Evolutionary conservation across 2,888 invertebrate genomes (phyloP), one percentile per base, ranked within the genome.

Genomic region (Plebejus melissa): DNA sequence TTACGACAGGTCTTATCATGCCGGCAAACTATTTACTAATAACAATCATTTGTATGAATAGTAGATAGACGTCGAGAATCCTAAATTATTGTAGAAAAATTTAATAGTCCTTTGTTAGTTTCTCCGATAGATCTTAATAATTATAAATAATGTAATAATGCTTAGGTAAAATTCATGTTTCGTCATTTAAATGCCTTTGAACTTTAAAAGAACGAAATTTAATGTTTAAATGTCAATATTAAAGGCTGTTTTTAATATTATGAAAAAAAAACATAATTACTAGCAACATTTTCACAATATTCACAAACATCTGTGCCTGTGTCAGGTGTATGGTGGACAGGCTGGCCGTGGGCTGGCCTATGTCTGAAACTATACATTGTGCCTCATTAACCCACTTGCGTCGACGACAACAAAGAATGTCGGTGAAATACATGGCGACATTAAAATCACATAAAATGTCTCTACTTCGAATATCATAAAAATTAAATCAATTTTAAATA

Each of bases 361-460:
- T 22, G 22, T 22, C 22, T 22, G 22, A 22, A 22, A 22, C 22
- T 22, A 6, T 69, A 69, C 69, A 70, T 70, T 41, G 13, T 38
- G 46, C 28, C 22, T 71, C 71, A 28, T 71, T 71, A 71, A 16
- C 71, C 71, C 50, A 71, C 50, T 71, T 71, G 9, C 11, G n/a
- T 11, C 28, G 60, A 60, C 28, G 60, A 60, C 60, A 60, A 28
- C 60, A 60, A 60, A 28, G 28, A 60, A 60, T 28, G 60, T 28
- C 60, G 28, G 28, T 60, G 4, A 28, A 28, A 60, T 60, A 60
- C 60, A 28, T 60, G 28, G 28, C 11, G 60, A 28, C 60, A 60
- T 60, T 60, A 60, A 60, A 60, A 60, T 60, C 60, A 60, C 60
- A 60, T 60, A 60, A 60, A 60, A 28, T 28, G 4, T 60, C 28